Conservation (phyloP, 2,888 invertebrate genomes). For the Tipula helvola region DNA sequence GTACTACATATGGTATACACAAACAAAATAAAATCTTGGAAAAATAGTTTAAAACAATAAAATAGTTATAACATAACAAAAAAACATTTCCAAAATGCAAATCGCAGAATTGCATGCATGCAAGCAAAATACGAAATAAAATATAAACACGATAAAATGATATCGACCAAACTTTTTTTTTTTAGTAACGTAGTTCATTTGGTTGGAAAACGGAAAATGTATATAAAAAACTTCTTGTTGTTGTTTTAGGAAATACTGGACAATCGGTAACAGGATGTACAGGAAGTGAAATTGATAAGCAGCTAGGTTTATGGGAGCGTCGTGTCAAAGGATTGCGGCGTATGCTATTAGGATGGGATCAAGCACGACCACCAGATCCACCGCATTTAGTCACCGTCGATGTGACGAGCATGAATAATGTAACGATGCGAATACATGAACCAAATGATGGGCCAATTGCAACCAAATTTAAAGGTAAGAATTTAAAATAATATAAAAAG, state of each 20-base stretch:
- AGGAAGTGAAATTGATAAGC: constrained; percentile 65
- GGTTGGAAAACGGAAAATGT: not conserved
- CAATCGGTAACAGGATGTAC: constrained; percentile 53
- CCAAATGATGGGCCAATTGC: constrained; percentile 70
- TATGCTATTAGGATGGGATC: constrained; percentile 78
- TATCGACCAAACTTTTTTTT: not conserved
- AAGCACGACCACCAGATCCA: constrained; percentile 68
- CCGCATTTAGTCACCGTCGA: constrained; percentile 64
- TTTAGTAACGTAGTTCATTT: not conserved
- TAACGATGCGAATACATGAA: constrained; percentile 53
- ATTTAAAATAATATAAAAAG: not conserved
- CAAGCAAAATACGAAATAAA: not conserved
- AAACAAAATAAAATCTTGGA: not conserved
- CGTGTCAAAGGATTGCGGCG: constrained; percentile 39
- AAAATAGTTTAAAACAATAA: not conserved
- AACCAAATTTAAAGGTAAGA: constrained; percentile 80
- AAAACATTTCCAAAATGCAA: not conserved
- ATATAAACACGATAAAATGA: not conserved
- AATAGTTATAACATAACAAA: not conserved
- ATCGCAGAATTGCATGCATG: not conserved
- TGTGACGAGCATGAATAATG: constrained; percentile 48
- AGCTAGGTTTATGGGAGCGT: constrained; percentile 79
- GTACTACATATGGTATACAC: too few species aligned
- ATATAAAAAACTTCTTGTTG: too few species aligned
- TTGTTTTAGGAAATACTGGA: constrained; percentile 29